Conservation (phyloP, 2,797 vertebrate genomes). For the Podarcis siculus region DNA sequence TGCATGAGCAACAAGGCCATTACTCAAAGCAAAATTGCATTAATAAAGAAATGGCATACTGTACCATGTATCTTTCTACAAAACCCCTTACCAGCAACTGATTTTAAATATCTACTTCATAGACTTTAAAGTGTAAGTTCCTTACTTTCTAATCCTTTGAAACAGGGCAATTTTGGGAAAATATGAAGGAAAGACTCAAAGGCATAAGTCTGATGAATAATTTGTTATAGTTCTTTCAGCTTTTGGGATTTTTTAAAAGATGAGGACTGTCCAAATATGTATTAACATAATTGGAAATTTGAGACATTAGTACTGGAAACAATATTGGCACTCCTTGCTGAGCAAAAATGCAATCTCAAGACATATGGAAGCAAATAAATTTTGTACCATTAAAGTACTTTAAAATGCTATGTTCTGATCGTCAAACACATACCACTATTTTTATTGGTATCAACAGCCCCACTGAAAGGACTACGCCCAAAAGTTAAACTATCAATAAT, state of each 20-base stretch:
- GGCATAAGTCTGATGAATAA: background rate
- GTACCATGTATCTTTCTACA: background rate
- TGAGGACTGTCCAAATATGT: background rate
- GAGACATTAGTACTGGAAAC: background rate
- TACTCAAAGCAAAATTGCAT: background rate
- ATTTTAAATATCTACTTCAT: background rate
- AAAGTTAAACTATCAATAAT: conserved; percentile 14
- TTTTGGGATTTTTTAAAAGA: background rate
- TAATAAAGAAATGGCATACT: background rate
- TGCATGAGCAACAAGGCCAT: background rate
- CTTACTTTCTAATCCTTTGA: background rate
- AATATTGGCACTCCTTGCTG: background rate
- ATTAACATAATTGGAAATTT: background rate
- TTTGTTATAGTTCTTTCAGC: background rate
- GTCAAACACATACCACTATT: background rate
- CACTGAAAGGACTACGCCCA: background rate
- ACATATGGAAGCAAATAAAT: background rate
- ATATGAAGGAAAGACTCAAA: background rate
- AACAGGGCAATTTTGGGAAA: background rate
- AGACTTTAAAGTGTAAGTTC: background rate
- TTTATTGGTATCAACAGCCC: background rate
- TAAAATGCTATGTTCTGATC: background rate
- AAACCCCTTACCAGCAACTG: background rate
- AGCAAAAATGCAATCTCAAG: background rate
- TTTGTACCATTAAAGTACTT: background rate